Evolutionary conservation across 2,888 invertebrate genomes (phyloP), one percentile per base, ranked within the genome.

Genomic region (Xestoiulus laeticollis): DNA sequence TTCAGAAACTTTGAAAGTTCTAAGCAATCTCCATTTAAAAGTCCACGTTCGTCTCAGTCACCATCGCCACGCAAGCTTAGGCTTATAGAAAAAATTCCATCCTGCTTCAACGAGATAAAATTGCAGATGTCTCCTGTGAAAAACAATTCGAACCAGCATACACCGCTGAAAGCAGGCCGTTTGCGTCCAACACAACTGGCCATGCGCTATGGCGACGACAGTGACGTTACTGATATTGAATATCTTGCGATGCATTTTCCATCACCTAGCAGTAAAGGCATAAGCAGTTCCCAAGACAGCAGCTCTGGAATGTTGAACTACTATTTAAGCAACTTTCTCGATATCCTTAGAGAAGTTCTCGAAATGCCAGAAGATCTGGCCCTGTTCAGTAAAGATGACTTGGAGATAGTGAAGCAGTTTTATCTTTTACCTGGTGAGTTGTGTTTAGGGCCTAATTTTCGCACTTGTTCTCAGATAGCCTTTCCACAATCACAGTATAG

Each of bases 361-460:
- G 44, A 85, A 12, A 12, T 26, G 44, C 38, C 38, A 12, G 85
- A 85, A 38, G 85, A 85, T 44, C 44, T 33, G 1, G 85, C 38
- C 43, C 22, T 84, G n/a, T 84, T 84, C 22, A 84, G 10, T 33
- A n/a, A 32, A 43, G 84, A 84, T 19, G 84, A 84, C 14, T 84
- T 84, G 22, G 2, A 84, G 33, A 84, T 84, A n/a, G 38, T 84
- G n/a, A 84, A 33, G 33, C 33, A 84, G 22, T 84, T 84, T 33
- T 84, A 84, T 32, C 84, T 84, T 8, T 84, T 84, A 43, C n/a
- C 84, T 33, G 84, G 84, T 33, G 12, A 38, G 84, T 84, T 84
- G n/a, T n/a, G n/a, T n/a, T n/a, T n/a, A n/a, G n/a, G n/a, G n/a
- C n/a, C n/a, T n/a, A n/a, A n/a, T n/a, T n/a, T n/a, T n/a, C n/a